Evolutionary conservation across 2,888 invertebrate species (phyloP), one percentile per base, ranked within the genome.

Genomic region (Cynaeus angustus): DNA sequence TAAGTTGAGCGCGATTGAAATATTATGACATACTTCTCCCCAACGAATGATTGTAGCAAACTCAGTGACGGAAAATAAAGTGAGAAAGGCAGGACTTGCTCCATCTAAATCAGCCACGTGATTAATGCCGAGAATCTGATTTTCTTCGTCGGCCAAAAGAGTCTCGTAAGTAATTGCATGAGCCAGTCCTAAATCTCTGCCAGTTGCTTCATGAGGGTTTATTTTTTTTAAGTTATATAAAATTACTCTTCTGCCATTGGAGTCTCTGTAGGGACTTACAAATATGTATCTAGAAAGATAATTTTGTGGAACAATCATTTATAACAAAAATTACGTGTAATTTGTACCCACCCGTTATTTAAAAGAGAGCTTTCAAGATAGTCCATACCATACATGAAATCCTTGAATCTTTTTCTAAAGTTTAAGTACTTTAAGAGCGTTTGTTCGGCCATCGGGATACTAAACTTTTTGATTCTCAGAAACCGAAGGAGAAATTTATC

Each of bases 361-460:
- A 94, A 87, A 21, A 94, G 88, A 74, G 91, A 89, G 72, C 88
- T 85, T 0, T 91, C 89, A 55, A 89, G 85, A 75, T 89, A 90
- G 81, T 94, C 92, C 75, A 94, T 82, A 55, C 91, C 88, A 72
- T 85, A 84, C 75, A 90, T 90, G 79, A 90, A 87, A 74, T 90
- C 87, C 7, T 89, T 90, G 80, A 92, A 92, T 59, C 89, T 90
- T 80, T 90, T 90, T 69, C 93, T 86, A 50, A 94, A 87, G 78
- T 91, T 92, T 70, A 95, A 85, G 82, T 94, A 95, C 81, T 94
- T 94, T 13, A 94, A 86, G 38, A 95, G 82, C 48, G 90, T 90
- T 80, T 93, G 93, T 81, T 94, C 91, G 0, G 94, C 92, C 90
- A 93, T 91, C 1, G 91, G 91, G 30, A 94, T 87, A 80, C 92